phyloP scores from a whole-genome alignment of 2,797 vertebrate genomes.

The Margarornis squamiger region DNA sequence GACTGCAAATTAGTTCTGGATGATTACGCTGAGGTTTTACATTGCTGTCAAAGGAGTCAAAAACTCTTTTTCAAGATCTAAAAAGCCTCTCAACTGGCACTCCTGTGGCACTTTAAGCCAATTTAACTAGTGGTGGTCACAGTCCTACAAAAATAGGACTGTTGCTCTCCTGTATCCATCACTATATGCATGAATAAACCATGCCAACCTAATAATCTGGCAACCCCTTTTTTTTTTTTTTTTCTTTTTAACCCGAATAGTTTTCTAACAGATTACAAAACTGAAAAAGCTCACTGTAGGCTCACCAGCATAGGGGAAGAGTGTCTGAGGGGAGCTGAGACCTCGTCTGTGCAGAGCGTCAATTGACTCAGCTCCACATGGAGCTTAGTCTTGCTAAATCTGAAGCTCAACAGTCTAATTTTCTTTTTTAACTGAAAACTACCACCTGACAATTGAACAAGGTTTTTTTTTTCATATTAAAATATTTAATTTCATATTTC shows the following conservation, averaged over 20 bases:
- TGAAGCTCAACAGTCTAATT: background rate
- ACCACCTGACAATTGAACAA: background rate
- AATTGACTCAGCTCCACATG: background rate
- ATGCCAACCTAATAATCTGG: background rate
- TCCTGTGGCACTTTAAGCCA: background rate
- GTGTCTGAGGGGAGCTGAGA: background rate
- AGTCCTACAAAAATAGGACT: background rate
- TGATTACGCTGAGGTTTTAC: background rate
- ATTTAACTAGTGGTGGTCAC: background rate
- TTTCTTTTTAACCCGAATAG: background rate
- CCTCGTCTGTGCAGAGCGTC: background rate
- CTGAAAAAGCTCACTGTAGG: background rate
- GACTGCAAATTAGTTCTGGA: conserved; percentile 22
- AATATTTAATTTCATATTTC: background rate
- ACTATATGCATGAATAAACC: background rate
- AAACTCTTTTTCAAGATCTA: background rate
- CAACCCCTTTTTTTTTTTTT: background rate
- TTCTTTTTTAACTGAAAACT: background rate
- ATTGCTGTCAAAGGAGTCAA: background rate
- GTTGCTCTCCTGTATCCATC: background rate
- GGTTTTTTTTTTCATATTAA: background rate
- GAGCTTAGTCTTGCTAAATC: background rate
- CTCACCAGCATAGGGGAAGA: background rate
- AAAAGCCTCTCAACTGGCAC: background rate
- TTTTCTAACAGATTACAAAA: background rate